Evolutionary conservation across 2,113 vertebrate species (phyloP).

Genomic region (Carollia perspicillata): DNA sequence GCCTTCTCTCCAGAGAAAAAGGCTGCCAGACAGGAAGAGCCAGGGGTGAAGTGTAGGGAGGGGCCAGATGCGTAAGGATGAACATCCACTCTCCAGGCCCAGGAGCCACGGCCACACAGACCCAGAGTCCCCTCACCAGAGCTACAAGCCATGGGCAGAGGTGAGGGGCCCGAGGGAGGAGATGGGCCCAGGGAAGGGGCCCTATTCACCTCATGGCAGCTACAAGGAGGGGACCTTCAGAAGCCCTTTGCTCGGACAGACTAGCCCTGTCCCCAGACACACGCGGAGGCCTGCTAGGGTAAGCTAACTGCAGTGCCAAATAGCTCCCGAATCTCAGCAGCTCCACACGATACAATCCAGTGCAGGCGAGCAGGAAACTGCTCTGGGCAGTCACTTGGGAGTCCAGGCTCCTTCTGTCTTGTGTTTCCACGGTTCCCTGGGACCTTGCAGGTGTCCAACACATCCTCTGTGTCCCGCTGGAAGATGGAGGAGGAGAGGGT

Average conservation of each 20-base stretch:
- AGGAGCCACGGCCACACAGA: not conserved
- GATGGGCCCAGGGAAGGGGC: not conserved
- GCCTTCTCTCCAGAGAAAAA: not conserved
- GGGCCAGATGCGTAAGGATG: no score
- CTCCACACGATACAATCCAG: accelerated
- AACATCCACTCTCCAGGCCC: not conserved
- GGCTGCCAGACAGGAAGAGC: not conserved
- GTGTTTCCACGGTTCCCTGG: not conserved
- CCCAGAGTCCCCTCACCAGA: not conserved
- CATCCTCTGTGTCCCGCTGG: not conserved
- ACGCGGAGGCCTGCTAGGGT: not conserved
- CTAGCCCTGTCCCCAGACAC: not conserved
- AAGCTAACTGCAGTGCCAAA: not conserved
- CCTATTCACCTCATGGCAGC: not conserved
- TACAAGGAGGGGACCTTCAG: not conserved
- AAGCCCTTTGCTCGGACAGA: not conserved
- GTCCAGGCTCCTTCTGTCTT: not conserved
- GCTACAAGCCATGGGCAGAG: not conserved
- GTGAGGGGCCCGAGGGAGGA: not conserved
- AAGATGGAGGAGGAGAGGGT: not conserved
- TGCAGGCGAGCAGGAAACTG: not conserved
- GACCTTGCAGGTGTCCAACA: not conserved
- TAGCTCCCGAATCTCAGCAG: not conserved
- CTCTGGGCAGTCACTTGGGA: not conserved
- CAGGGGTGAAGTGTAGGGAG: not conserved